These are phyloP conservation scores for Drosophila anceps DNA, from an alignment of 2,888 invertebrate genomes.

Conservation along the genomic window DNA sequence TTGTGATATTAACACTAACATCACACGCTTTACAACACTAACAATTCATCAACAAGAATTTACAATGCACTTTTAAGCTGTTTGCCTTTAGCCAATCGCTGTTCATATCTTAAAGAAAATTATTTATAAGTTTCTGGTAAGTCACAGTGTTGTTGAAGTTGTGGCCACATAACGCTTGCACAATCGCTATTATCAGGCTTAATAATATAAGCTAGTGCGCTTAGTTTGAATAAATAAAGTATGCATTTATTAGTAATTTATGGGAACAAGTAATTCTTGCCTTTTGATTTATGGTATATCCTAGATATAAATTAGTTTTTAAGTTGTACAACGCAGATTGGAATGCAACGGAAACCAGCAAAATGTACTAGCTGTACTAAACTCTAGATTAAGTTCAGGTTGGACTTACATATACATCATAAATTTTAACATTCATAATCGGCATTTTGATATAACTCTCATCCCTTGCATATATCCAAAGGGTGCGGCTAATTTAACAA, in stretches of 20 bases:
- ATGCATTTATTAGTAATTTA: conserved; percentile 48
- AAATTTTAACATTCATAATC: conserved; percentile 5
- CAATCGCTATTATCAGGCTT: conserved; percentile 35
- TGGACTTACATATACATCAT: conserved; percentile 4
- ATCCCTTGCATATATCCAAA: conserved; percentile 32
- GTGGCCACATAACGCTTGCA: conserved; percentile 22
- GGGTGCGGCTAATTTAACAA: conserved; percentile 55
- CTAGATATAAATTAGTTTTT: conserved; percentile 28
- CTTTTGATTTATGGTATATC: conserved; percentile 44
- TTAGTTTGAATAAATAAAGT: conserved; percentile 63
- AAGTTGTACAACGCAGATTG: conserved; percentile 18
- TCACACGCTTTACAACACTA: conserved; percentile 61
- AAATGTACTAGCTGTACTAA: neutral
- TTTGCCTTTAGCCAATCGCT: conserved; percentile 43
- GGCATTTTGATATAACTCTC: conserved; percentile 13
- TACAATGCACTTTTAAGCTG: conserved; percentile 35
- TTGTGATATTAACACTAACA: conserved; percentile 76
- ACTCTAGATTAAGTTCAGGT: neutral
- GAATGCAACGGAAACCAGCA: neutral
- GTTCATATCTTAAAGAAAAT: conserved; percentile 36
- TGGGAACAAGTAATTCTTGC: conserved; percentile 35
- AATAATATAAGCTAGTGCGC: conserved; percentile 44
- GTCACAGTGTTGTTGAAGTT: conserved; percentile 39
- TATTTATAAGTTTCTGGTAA: conserved; percentile 52
- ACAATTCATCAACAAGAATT: conserved; percentile 53